These are phyloP conservation scores for Orchesella cincta DNA, from an alignment of 1,140 invertebrate genomes.

Conservation along the genomic window DNA sequence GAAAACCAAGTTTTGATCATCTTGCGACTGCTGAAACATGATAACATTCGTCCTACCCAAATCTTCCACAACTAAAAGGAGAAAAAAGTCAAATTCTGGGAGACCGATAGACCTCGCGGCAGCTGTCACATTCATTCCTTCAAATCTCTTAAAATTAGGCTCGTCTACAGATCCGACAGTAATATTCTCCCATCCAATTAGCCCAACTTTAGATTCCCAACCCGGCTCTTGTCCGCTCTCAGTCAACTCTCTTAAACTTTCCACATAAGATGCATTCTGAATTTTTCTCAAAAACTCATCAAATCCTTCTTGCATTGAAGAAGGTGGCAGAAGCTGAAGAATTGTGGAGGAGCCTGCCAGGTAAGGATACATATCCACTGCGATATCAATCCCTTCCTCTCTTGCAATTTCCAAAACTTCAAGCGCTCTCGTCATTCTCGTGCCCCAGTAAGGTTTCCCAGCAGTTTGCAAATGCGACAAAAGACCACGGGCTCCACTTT, in stretches of 20 bases:
- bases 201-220: conserved; percentile 46
- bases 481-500: conserved; percentile 43
- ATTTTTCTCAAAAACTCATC: conserved; percentile 34
- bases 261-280: conserved; percentile 32
- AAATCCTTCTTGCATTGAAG: conserved; percentile 39
- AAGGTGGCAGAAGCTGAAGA: conserved; percentile 45
- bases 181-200: conserved; percentile 47
- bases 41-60: conserved; percentile 45
- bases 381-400: conserved; percentile 40
- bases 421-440: conserved; percentile 34
- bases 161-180: conserved; percentile 38
- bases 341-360: conserved; percentile 45
- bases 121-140: conserved; percentile 35
- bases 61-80: conserved; percentile 37
- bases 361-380: conserved; percentile 49
- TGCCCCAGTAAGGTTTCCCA: conserved; percentile 45
- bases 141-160: conserved; percentile 26
- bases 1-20: conserved; percentile 40
- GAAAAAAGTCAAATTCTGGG: conserved; percentile 42
- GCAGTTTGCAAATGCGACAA: conserved; percentile 47
- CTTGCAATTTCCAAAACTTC: conserved; percentile 36
- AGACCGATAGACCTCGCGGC: conserved; percentile 13
- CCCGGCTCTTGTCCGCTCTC: conserved; percentile 42
- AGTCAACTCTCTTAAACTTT: conserved; percentile 35
- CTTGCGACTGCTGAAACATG: conserved; percentile 44